Evolutionary conservation across 2,113 vertebrate species (phyloP).

Genomic region (Rhipidura dahli): DNA sequence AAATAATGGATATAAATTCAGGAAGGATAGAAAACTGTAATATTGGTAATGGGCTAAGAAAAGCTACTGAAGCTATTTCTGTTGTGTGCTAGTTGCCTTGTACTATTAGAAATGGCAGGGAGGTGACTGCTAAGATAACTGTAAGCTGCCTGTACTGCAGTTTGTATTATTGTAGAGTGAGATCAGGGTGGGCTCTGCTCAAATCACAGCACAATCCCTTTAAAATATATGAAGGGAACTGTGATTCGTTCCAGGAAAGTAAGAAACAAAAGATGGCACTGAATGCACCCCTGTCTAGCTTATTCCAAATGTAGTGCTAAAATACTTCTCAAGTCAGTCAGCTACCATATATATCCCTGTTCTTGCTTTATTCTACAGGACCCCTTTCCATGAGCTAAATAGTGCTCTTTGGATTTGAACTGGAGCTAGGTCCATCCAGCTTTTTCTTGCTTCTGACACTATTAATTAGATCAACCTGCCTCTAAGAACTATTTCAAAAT

Average conservation of each 20-base stretch:
- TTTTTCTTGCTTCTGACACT: slow-evolving; percentile 64
- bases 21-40: not conserved
- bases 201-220: not conserved
- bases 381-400: not conserved
- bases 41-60: not conserved
- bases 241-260: not conserved
- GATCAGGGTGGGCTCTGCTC: not conserved
- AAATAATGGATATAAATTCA: not conserved
- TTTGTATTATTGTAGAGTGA: not conserved
- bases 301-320: not conserved
- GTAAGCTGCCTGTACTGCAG: not conserved
- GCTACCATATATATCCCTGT: not conserved
- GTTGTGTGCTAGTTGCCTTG: not conserved
- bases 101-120: not conserved
- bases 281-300: not conserved
- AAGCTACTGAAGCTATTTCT: not conserved
- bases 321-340: not conserved
- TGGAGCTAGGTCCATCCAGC: slow-evolving; percentile 30
- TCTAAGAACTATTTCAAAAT: slow-evolving; percentile 32
- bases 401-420: slow-evolving; percentile 26
- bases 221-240: not conserved
- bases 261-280: not conserved
- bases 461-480: slow-evolving; percentile 66
- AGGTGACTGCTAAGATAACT: not conserved
- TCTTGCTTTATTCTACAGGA: not conserved